A percentile compares a stretch with the other conserved stretches of the same genome.
Evolutionary conservation across 2,797 vertebrate species (phyloP).

Genomic region (Menidia menidia): DNA sequence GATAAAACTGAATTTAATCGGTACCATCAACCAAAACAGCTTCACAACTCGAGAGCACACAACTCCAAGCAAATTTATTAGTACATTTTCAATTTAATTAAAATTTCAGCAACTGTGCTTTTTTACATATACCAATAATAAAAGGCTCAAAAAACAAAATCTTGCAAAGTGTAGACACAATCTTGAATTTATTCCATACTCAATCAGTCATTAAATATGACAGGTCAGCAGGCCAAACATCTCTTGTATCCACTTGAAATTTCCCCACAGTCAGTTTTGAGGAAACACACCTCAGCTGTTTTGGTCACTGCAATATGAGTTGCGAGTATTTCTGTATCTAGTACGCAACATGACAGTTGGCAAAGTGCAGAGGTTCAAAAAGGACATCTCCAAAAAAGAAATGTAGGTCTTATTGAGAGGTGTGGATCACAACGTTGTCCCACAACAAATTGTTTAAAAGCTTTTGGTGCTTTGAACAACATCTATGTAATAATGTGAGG

Average conservation of each 20-base stretch:
- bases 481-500: neutral
- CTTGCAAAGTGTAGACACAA: too few relatives aligned
- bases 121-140: conserved; percentile 1
- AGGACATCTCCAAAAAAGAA: conserved; percentile 25
- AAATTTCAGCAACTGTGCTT: neutral
- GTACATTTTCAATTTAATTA: neutral
- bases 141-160: neutral
- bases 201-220: too few relatives aligned
- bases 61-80: neutral
- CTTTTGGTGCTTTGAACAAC: neutral
- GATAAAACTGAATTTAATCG: neutral
- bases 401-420: conserved; percentile 41
- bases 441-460: conserved; percentile 20
- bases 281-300: conserved; percentile 59
- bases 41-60: neutral
- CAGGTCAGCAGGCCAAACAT: neutral
- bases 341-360: conserved; percentile 35
- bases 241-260: conserved; percentile 18
- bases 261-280: conserved; percentile 48
- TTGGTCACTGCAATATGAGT: conserved; percentile 50
- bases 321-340: conserved; percentile 61
- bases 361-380: conserved; percentile 26
- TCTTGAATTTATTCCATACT: too few relatives aligned
- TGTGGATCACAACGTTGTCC: neutral
- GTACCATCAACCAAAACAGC: conserved; percentile 24